Percentiles rank a stretch among this genome's conserved stretches.
Conservation (phyloP, 2,113 vertebrate genomes). For the Loxodonta africana region DNA sequence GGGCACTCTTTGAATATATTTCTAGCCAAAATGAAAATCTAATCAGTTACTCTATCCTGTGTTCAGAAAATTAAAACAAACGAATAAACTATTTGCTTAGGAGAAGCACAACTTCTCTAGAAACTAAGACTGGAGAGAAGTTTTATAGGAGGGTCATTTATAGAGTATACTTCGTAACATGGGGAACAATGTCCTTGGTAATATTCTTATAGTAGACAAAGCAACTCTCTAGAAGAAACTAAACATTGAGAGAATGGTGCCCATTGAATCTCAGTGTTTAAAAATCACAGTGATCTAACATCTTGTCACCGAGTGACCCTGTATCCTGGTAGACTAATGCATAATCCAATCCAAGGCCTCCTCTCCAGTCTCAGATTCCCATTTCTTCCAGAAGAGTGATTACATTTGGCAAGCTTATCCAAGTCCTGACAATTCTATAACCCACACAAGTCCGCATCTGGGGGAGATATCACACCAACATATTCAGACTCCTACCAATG, state of each 20-base stretch:
- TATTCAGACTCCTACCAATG: not conserved
- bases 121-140: conserved; percentile 11
- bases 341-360: not conserved
- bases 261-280: not conserved
- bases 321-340: not conserved
- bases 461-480: not conserved
- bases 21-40: not conserved
- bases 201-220: conserved; percentile 40
- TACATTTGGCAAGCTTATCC: not conserved
- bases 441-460: not conserved
- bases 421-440: conserved; percentile 12
- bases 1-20: not conserved
- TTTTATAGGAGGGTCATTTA: conserved; percentile 21
- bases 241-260: conserved; percentile 1
- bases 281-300: not conserved
- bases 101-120: conserved; percentile 27
- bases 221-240: conserved; percentile 38
- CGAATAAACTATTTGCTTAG: not conserved
- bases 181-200: not conserved
- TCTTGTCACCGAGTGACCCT: not conserved
- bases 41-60: not conserved
- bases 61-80: conserved; percentile 34
- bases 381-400: conserved; percentile 26
- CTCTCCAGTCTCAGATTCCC: not conserved
- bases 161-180: conserved; percentile 19